Base-by-base conservation (phyloP, 2,797 vertebrate genomes). In the Molossus alvarezi region DNA sequence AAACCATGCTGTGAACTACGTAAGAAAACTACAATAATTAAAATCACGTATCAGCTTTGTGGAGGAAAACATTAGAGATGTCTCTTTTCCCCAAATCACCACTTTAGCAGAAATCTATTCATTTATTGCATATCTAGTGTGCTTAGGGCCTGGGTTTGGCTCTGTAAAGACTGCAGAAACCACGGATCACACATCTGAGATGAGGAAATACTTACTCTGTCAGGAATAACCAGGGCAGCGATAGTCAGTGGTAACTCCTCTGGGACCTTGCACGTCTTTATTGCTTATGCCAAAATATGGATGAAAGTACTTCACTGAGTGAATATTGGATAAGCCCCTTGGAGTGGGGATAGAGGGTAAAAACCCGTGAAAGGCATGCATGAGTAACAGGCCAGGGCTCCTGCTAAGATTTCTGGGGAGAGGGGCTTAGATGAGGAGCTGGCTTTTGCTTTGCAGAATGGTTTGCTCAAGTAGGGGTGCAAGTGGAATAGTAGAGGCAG, bases 141-240 rank as follows among this genome's bases (percentile, higher is more conserved):
- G 29, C 27, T 33, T n/a, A 69, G 13, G 6, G 21, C 67, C 67
- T 64, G 37, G 17, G 25, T 9, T 13, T 69, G 92, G 14, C 3
- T 53, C 51, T 88, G 58, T n/a, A 89, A 64, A 96, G 94, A 90
- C 25, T 37, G 0, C 53, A 87, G 57, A 92, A 82, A 84, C 57
- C 37, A 15, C 7, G 18, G 69, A 29, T 60, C 4, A 18, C 12
- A 21, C 15, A 18, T 96, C 65, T 33, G 67, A 83, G 79, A 89
- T 88, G 69, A 95, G 23, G 81, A 83, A 95, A 90, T 9, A 45
- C 29, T 83, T 88, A 64, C 23, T 65, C 73, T 72, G 29, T 79
- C 51, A 57, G 53, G 45, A 58, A 18, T 73, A 73, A 25, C 3
- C 12, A 12, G 57, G 69, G 81, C 51, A 67, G 41, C 27, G 7